A percentile compares a stretch with the other conserved stretches of the same genome.
These are phyloP conservation scores for Leptocoma aspasia DNA, from an alignment of 2,113 vertebrate species.

Conservation along the genomic window DNA sequence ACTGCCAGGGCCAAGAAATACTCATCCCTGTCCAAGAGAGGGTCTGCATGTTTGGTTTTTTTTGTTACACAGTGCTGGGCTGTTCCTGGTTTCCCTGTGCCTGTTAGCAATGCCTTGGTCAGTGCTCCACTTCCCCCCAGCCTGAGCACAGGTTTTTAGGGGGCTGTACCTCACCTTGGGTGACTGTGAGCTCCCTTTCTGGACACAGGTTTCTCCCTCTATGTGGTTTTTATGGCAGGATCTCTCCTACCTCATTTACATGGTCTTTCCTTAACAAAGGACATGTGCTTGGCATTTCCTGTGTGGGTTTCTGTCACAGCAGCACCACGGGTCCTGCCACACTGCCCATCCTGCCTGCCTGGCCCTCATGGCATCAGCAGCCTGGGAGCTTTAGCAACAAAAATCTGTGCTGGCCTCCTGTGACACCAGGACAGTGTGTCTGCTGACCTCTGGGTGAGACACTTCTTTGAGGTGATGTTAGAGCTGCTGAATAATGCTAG, in stretches of 20 bases:
- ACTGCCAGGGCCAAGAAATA: not conserved
- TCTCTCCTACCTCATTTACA: conserved; percentile 14
- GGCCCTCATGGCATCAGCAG: fast-evolving
- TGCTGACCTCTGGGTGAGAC: not conserved
- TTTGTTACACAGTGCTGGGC: not conserved
- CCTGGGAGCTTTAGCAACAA: not conserved
- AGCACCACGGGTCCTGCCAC: fast-evolving
- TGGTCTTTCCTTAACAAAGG: not conserved
- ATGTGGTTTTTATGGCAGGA: not conserved
- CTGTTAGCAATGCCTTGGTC: not conserved
- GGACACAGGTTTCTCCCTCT: not conserved
- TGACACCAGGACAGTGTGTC: not conserved
- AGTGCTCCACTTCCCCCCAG: fast-evolving
- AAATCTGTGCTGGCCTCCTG: not conserved
- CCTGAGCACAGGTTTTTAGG: fast-evolving
- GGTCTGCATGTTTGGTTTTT: not conserved
- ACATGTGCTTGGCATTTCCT: not conserved
- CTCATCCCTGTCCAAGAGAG: not conserved
- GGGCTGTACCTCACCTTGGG: not conserved
- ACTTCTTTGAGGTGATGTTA: not conserved
- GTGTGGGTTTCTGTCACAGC: fast-evolving
- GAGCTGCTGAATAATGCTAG: conserved; percentile 27
- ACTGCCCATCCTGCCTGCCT: fast-evolving
- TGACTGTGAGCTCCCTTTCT: fast-evolving
- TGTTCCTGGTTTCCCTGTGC: not conserved